Percentiles rank a stretch among this genome's conserved stretches.
These are phyloP conservation scores for Hormaphis cornu DNA, from an alignment of 1,140 invertebrate species.

Conservation along the genomic window DNA sequence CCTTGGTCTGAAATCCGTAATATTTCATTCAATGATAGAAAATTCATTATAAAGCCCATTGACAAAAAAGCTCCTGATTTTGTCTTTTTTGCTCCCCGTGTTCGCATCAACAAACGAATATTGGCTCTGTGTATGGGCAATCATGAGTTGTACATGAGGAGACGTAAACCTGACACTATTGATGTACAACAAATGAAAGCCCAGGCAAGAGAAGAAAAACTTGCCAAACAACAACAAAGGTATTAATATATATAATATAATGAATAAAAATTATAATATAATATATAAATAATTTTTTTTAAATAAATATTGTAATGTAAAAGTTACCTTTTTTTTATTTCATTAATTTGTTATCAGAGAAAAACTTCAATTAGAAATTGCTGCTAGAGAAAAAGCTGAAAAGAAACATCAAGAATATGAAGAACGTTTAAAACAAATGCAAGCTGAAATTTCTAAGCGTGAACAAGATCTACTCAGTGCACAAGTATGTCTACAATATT, in stretches of 20 bases:
- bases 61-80: conserved; percentile 84
- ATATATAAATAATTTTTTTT: no score
- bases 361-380: conserved; percentile 83
- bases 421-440: conserved; percentile 72
- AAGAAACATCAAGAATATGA: conserved; percentile 95
- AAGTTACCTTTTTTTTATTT: no score
- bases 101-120: conserved; percentile 86
- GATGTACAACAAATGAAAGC: conserved; percentile 97
- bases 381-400: conserved; percentile 85
- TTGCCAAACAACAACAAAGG: conserved; percentile 85
- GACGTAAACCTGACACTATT: conserved; percentile 86
- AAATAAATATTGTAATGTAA: no score
- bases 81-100: conserved; percentile 85
- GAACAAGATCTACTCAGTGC: conserved; percentile 76
- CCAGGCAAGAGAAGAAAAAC: conserved; percentile 47
- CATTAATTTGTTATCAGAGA: no score
- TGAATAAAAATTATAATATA: no score
- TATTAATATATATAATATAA: conserved; percentile 37
- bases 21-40: conserved; percentile 96
- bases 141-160: conserved; percentile 88
- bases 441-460: conserved; percentile 81
- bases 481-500: conserved; percentile 46
- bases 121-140: conserved; percentile 91
- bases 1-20: conserved; percentile 96
- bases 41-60: conserved; percentile 90